Evolutionary conservation across 2,797 vertebrate genomes (phyloP), one percentile per base, ranked within the genome.

Genomic region (Monodelphis domestica): DNA sequence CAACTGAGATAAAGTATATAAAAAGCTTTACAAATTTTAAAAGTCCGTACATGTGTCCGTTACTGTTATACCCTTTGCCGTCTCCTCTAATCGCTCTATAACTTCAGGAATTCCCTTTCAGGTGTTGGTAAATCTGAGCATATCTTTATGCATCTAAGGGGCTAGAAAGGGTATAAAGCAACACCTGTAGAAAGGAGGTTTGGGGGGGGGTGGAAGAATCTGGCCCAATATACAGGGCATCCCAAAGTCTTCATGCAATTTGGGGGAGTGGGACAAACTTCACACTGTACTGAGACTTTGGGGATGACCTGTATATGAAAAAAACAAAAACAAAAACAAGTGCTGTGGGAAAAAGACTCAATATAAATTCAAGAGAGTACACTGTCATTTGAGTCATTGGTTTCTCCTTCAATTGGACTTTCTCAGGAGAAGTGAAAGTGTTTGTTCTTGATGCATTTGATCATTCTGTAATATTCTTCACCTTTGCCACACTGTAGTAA

Each of bases 401-500:
- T 29, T 92, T 91, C 53, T 92, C 91, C 87, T 56, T 54, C 11
- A 1, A 12, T 26, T 12, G 94, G 92, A 57, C 10, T 63, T 54
- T 50, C n/a, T 87, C n/a, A 84, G 24, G 70, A 84, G 38, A 24
- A n/a, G 9, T 3, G 1, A 10, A 24, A 50, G 24, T 90, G 70
- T 59, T 7, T 70, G 29, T 63, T 89, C 88, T 89, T 51, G 5
- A n/a, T 89, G 14, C 6, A 50, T 92, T 29, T 89, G 10, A 54
- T 26, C 21, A n/a, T 30, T 30, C 29, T 28, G 33, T 5, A 9
- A n/a, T 10, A 50, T 17, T 54, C 38, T 30, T 24, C 15, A 78
- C 26, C 84, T 95, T 91, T 87, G 57, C 2, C 91, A 33, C 54
- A 92, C 28, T 90, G 50, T 11, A 96, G 90, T 54, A 88, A 45